These are phyloP conservation scores for Gobio occitaniae DNA, from an alignment of 2,797 vertebrate genomes.

Conservation along the genomic window DNA sequence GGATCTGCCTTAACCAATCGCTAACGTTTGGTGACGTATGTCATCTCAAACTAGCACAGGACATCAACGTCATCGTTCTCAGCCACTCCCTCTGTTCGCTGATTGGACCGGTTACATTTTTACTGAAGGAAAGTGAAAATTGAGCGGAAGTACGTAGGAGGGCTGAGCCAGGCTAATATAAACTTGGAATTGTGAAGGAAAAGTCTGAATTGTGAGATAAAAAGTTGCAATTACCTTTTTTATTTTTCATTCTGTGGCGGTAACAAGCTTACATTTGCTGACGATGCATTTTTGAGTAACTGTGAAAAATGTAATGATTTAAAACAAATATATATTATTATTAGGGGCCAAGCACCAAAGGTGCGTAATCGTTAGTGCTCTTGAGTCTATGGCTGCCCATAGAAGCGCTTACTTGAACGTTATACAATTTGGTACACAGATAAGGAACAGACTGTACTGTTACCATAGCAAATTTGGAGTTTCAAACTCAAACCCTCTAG, in stretches of 20 bases:
- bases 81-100: too few species aligned
- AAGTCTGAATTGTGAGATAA: neutral
- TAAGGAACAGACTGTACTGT: neutral
- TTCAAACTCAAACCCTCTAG: neutral
- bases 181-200: neutral
- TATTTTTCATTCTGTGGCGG: neutral
- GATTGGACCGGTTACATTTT: too few species aligned
- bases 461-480: neutral
- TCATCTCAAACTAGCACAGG: too few species aligned
- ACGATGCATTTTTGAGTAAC: neutral
- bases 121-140: too few species aligned
- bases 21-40: too few species aligned
- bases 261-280: neutral
- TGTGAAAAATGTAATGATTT: neutral
- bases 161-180: neutral
- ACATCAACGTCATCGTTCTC: too few species aligned
- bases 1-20: too few species aligned
- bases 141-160: too few species aligned
- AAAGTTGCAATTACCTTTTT: neutral
- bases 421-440: neutral
- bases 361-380: neutral
- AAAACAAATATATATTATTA: too few species aligned
- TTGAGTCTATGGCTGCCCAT: neutral
- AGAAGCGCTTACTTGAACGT: neutral
- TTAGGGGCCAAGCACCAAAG: neutral